These are phyloP conservation scores for Acholoe squamosa DNA, from an alignment of 2,888 invertebrate species.

Conservation along the genomic window DNA sequence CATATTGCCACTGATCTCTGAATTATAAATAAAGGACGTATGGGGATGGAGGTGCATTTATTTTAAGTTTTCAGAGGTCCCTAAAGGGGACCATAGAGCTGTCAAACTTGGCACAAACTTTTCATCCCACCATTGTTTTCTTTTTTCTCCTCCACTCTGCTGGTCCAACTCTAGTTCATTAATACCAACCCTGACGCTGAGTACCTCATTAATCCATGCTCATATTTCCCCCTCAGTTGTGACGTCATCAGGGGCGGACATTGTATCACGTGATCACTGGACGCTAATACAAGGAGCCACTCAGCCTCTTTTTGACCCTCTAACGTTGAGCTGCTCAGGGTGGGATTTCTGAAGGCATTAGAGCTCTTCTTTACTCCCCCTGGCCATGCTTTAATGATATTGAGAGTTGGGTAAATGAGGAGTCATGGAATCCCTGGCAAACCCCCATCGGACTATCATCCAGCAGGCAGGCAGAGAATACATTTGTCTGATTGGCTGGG, in stretches of 20 bases:
- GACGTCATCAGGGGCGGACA: background rate
- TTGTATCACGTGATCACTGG: constrained; percentile 51
- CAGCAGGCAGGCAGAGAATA: constrained; percentile 45
- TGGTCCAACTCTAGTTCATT: constrained; percentile 28
- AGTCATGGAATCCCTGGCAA: constrained; percentile 36
- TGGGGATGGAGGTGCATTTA: too few relatives aligned
- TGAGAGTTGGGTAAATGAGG: constrained; percentile 55
- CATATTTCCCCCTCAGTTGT: constrained; percentile 1
- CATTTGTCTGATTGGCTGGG: constrained; percentile 53
- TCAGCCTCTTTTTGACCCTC: constrained; percentile 26
- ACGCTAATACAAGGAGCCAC: constrained; percentile 34
- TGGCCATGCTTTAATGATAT: constrained; percentile 49
- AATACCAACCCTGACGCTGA: background rate
- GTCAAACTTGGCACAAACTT: background rate
- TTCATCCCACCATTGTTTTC: background rate
- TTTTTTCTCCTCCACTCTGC: constrained; percentile 7
- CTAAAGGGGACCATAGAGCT: too few relatives aligned
- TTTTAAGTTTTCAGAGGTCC: too few relatives aligned
- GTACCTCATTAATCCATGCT: constrained; percentile 32
- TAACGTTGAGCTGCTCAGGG: constrained; percentile 1
- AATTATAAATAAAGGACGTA: too few relatives aligned
- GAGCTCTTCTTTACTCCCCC: constrained; percentile 23
- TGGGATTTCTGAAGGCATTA: constrained; percentile 30
- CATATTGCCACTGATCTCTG: too few relatives aligned
- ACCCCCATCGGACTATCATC: constrained; percentile 39